Evolutionary conservation across 2,113 vertebrate species (phyloP), one percentile per base, ranked within the genome.

Genomic region (Ranitomeya variabilis): DNA sequence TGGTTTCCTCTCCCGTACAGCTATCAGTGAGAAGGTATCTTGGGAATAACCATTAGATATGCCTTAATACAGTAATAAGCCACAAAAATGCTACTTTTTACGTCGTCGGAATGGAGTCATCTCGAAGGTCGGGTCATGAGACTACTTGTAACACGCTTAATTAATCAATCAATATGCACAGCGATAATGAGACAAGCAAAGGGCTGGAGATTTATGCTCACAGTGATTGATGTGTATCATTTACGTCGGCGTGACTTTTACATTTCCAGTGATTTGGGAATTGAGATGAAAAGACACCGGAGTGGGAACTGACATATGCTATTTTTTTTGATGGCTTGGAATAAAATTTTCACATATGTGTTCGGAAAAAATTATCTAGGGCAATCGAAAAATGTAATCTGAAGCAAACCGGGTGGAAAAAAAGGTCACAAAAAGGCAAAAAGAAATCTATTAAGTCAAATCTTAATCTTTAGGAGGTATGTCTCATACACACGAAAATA

Each of bases 151-250:
- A 71, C 82, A 84, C 67, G 66, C 64, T 71, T 59, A 80, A 55
- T 80, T 80, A 87, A 87, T 69, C 78, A 87, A 87, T 87, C 86
- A 80, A 81, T 87, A 80, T 57, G 78, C 62, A 81, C 7, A 19
- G 26, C 14, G 64, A 67, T 87, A 87, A 67, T 87, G 86, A 87
- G 86, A 80, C 62, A 59, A 69, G 86, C 52, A 71, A 45, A n/a
- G 23, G 54, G 74, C 62, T n/a, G 85, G 57, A 51, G 60, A 79
- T 78, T 67, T 64, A 86, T 52, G 21, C 74, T 51, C 15, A 15
- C 12, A 31, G 21, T 62, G 74, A 87, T 86, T 78, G 85, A 86
- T 86, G 57, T 52, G 55, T 86, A 84, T 84, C 82, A 71, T 84
- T 84, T 84, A 84, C 82, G 21, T 84, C 66, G 37, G 3, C 59